Conservation (phyloP, 1,140 invertebrate species). For the Armadillidium nasatum region DNA sequence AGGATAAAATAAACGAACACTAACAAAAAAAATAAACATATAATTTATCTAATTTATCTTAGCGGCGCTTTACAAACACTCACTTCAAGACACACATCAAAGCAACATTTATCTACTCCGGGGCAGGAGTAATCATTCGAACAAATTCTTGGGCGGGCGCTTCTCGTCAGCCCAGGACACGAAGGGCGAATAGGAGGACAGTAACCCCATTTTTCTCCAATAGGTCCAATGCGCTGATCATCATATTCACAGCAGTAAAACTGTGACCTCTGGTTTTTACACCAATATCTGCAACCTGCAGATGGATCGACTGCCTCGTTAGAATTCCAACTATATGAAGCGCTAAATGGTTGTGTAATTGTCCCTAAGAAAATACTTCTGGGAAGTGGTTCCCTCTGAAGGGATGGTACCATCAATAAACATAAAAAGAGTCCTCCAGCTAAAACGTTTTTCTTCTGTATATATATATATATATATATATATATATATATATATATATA, state of each 20-base stretch:
- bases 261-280: constrained; percentile 20
- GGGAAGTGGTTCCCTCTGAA: too few species aligned
- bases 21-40: too few species aligned
- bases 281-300: constrained; percentile 17
- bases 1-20: too few species aligned
- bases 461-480: too few species aligned
- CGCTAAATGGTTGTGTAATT: too few species aligned
- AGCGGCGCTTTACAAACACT: constrained; percentile 17
- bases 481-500: too few species aligned
- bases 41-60: not conserved
- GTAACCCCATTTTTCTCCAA: constrained; percentile 18
- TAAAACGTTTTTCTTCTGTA: too few species aligned
- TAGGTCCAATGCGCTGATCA: constrained; percentile 3
- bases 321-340: too few species aligned
- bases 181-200: constrained; percentile 19
- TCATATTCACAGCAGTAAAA: constrained; percentile 22
- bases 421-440: too few species aligned
- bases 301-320: too few species aligned
- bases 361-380: too few species aligned
- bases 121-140: constrained; percentile 13
- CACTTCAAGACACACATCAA: constrained; percentile 22
- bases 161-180: not conserved
- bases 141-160: constrained; percentile 10
- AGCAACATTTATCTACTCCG: constrained; percentile 26
- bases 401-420: too few species aligned